Percentiles rank a stretch among this genome's conserved stretches.
These are phyloP conservation scores for Polyergus mexicanus DNA, from an alignment of 1,140 invertebrate genomes.

Conservation along the genomic window DNA sequence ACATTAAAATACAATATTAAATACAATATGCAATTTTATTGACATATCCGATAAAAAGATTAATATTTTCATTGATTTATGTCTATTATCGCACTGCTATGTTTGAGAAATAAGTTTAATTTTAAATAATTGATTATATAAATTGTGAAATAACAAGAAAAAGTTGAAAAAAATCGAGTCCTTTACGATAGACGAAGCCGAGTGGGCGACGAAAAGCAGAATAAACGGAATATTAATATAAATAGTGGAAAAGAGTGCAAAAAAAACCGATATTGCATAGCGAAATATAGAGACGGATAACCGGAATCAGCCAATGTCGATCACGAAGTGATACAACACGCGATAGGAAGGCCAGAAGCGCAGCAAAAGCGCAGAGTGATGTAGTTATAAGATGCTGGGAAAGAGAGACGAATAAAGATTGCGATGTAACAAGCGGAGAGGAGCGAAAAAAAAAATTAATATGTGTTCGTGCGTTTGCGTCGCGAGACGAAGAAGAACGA, in stretches of 20 bases:
- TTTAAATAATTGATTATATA: background rate
- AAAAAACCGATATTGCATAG: no score
- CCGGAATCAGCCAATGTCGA: background rate
- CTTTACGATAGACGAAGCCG: background rate
- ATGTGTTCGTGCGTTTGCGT: no score
- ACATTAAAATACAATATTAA: background rate
- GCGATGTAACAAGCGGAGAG: slow-evolving; percentile 29
- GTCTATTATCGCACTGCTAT: background rate
- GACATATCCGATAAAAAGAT: background rate
- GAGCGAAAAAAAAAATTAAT: background rate
- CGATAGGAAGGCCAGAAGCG: background rate
- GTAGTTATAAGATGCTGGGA: background rate
- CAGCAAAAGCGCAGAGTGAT: background rate
- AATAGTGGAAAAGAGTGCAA: slow-evolving; percentile 23
- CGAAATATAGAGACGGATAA: background rate
- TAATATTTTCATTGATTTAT: background rate
- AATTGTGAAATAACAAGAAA: background rate
- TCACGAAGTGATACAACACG: background rate
- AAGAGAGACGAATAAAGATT: background rate
- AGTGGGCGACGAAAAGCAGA: no score
- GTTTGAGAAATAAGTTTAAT: background rate
- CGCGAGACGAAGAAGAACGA: background rate
- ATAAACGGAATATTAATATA: background rate
- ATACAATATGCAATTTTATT: background rate
- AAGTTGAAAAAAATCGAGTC: background rate